Conservation (phyloP, 2,888 invertebrate species). For the Leucania comma region DNA sequence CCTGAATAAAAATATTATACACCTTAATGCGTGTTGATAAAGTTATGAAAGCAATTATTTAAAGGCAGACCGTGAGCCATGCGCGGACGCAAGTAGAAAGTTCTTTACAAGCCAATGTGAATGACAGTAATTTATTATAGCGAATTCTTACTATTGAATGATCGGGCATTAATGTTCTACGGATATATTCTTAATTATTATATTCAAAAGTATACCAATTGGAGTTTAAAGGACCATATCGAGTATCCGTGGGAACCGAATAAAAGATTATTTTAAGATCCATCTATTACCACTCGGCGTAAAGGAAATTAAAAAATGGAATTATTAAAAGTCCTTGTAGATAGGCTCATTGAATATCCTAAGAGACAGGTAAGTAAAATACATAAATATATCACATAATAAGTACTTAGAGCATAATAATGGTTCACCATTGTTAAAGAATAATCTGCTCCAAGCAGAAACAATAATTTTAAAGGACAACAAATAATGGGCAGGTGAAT, state of each 20-base stretch:
- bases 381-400: background rate
- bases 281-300: background rate
- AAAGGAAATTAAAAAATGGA: background rate
- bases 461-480: background rate
- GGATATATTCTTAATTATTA: slow-evolving; percentile 44
- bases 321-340: too few relatives aligned
- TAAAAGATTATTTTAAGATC: background rate
- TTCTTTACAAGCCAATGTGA: slow-evolving; percentile 75
- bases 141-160: slow-evolving; percentile 56
- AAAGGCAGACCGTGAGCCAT: slow-evolving; percentile 38
- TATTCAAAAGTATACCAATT: slow-evolving; percentile 30
- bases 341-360: background rate
- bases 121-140: slow-evolving; percentile 75
- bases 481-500: background rate
- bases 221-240: slow-evolving; percentile 10
- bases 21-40: slow-evolving; percentile 43
- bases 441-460: background rate
- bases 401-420: background rate
- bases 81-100: slow-evolving; percentile 78
- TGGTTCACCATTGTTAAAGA: background rate
- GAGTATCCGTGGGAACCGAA: background rate
- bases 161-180: slow-evolving; percentile 43
- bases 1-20: slow-evolving; percentile 22
- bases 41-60: slow-evolving; percentile 59
- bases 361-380: background rate